Evolutionary conservation across 2,113 vertebrate genomes (phyloP).

Genomic region (Actenoides lindsayi): DNA sequence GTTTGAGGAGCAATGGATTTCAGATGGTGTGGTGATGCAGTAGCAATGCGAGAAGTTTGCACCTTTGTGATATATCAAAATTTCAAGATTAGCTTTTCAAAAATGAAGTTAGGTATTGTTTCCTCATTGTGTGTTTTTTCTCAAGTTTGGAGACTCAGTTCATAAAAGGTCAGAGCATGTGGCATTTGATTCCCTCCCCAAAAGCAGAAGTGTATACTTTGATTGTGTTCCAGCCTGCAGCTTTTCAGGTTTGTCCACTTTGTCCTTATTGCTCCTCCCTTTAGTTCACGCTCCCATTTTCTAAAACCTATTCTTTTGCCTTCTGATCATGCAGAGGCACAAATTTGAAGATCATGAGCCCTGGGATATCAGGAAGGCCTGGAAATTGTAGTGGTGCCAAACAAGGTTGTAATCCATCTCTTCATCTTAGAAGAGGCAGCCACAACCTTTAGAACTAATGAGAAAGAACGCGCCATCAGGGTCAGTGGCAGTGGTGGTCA

Average conservation of each 20-base stretch:
- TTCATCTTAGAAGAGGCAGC: background rate
- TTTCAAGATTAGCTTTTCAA: background rate
- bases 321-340: background rate
- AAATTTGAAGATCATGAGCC: background rate
- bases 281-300: background rate
- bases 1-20: background rate
- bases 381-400: background rate
- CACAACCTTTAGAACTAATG: background rate
- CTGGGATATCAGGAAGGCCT: background rate
- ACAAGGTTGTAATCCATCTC: background rate
- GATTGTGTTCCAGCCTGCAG: background rate
- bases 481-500: accelerated
- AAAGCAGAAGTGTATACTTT: background rate
- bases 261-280: background rate
- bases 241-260: background rate
- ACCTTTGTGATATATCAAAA: background rate
- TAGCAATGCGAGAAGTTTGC: background rate
- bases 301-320: background rate
- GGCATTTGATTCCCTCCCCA: background rate
- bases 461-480: background rate
- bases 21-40: background rate
- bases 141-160: background rate
- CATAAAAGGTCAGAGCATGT: background rate
- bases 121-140: background rate
- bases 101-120: background rate